Evolutionary conservation across 2,113 vertebrate species (phyloP), one percentile per base, ranked within the genome.

Genomic region (Tenebrosternarchus preto): DNA sequence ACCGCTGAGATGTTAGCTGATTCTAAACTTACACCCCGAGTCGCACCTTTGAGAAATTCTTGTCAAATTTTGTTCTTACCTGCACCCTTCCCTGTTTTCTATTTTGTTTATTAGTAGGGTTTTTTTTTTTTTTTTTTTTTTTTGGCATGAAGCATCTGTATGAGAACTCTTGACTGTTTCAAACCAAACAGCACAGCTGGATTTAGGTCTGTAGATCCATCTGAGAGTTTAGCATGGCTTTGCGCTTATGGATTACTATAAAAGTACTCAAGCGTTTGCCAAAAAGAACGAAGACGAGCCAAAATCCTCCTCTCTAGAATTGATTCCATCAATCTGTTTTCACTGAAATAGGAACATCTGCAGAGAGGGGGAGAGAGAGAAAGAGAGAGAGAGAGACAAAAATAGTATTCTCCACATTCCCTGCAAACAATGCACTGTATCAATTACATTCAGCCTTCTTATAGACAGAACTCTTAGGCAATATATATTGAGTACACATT

Each of bases 281-380:
- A 73, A 16, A 46, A 63, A 73, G 59, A 64, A 15, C 16, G 50
- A 27, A n/a, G 15, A 64, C 36, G 43, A 43, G 39, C 69, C 57
- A 73, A 73, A 73, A 50, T 80, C 43, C 69, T 80, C 39, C 31
- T 64, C 76, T 59, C 24, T 15, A 2, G 73, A 73, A 73, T 55
- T 56, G 59, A 73, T 73, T 73, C 78, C 69, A 73, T 46, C 66
- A 46, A 29, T 78, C 43, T 72, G 55, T 73, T 59, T 80, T 20
- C 43, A 56, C n/a, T 25, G 31, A 39, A 73, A 73, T 73, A 29
- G 12, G 53, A 56, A 78, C 77, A 78, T 78, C 66, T 80, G 77
- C 53, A 56, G 33, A 73, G 68, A 50, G 43, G 22, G 39, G 7
- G 36, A 9, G n/a, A n/a, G n/a, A n/a, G n/a, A n/a, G n/a, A n/a